Base-by-base conservation (phyloP, 2,797 vertebrate species). In the Enteromius anoplus region DNA sequence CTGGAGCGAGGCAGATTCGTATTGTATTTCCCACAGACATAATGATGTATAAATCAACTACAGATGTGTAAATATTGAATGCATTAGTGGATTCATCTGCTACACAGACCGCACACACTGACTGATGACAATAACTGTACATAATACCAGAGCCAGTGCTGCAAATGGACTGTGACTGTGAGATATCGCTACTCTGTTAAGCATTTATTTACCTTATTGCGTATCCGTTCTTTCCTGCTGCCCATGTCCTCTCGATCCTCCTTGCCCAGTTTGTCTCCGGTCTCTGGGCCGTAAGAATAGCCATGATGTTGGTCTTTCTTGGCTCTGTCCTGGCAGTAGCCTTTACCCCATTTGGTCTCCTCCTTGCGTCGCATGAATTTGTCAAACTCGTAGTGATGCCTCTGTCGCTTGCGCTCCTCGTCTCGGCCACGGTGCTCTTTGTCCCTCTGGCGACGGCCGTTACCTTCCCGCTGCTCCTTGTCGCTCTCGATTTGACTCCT, bases 291-390 rank as follows among this genome's bases (percentile, higher is more conserved):
- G 92, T 94, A 95, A 49, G 93, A 92, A 85, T 93, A 92, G 53
- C 90, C 96, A 83, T 90, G 94, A 82, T 97, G 96, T 88, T 92
- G 96, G 91, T 97, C 97, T 92, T 95, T 97, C 94, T 96, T 97
- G 90, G 94, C 95, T 86, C 96, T 91, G 91, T 98, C 97, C 91
- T 96, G 96, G 91, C 91, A 95, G 94, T 95, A 96, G 84, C 96
- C 96, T 90, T 97, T 98, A 55, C 96, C 97, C 96, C 96, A 97
- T 83, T 97, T 97, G 86, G 94, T 96, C 85, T 98, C 97, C n/a
- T 98, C 97, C 89, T 97, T 97, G 89, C 96, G 96, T 60, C 96
- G 95, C 91, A 96, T 91, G 87, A 96, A 96, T 92, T 96, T 97
- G 89, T 97, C 96, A 86, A 96, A 96, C 81, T 97, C 97, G 82